Percentiles rank a stretch among this genome's conserved stretches.
These are phyloP conservation scores for Callinectes sapidus DNA, from an alignment of 2,888 invertebrate species.

Conservation along the genomic window DNA sequence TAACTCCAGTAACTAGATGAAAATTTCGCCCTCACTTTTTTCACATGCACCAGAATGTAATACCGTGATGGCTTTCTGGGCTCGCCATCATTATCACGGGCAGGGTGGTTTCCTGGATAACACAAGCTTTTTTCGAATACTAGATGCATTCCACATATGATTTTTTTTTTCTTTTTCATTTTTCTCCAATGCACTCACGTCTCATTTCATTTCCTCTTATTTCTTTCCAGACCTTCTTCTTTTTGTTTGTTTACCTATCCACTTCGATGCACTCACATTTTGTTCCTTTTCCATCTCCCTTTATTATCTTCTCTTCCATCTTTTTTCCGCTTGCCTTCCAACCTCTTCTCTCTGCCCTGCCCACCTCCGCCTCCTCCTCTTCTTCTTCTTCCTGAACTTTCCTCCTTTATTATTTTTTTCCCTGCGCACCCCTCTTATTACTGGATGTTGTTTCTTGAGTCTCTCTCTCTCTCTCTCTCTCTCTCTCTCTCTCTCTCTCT, in stretches of 20 bases:
- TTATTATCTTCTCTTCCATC: not conserved
- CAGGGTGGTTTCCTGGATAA: not conserved
- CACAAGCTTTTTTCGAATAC: not conserved
- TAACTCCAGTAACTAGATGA: no score
- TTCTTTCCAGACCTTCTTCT: not conserved
- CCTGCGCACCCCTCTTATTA: not conserved
- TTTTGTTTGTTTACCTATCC: not conserved
- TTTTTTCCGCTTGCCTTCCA: not conserved
- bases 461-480: conserved; percentile 24
- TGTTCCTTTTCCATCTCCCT: not conserved
- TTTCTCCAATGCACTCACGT: not conserved
- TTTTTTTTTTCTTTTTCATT: not conserved
- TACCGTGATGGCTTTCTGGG: not conserved
- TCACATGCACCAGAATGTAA: not conserved
- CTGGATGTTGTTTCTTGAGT: not conserved
- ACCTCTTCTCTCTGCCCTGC: not conserved
- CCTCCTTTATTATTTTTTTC: conserved; percentile 6
- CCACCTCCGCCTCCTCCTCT: not conserved
- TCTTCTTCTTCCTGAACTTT: not conserved
- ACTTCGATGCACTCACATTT: not conserved
- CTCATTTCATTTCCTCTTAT: not conserved
- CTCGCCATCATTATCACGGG: not conserved
- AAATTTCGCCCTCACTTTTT: not conserved
- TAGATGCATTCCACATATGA: not conserved
- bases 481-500: conserved; percentile 33